Evolutionary conservation across 64 coral and sea anemone species (phyloP).

Genomic region (Pachyseris speciosa): DNA sequence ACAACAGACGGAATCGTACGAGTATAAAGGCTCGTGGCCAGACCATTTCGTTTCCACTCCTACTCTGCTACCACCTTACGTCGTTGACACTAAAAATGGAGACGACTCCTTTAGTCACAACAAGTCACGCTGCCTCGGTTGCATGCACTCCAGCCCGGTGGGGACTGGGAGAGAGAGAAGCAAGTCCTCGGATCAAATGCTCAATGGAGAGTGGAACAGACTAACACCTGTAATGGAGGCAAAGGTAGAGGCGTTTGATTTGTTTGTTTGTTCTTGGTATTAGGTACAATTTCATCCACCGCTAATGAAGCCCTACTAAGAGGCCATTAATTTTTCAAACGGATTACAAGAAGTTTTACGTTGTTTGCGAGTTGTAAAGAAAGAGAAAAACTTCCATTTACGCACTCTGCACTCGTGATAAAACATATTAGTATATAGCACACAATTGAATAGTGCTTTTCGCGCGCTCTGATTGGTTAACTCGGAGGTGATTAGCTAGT

Average conservation of each 20-base stretch:
- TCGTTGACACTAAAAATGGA: constrained; percentile 14
- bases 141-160: constrained; percentile 76
- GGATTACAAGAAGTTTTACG: too few species aligned
- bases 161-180: constrained; percentile 78
- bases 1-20: constrained; percentile 73
- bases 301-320: too few species aligned
- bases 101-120: constrained; percentile 59
- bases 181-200: constrained; percentile 57
- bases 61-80: not conserved
- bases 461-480: too few species aligned
- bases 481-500: too few species aligned
- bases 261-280: not conserved
- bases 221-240: constrained; percentile 12
- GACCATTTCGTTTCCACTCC: constrained; percentile 86
- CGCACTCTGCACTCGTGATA: too few species aligned
- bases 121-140: constrained; percentile 69
- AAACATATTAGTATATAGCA: too few species aligned
- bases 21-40: constrained; percentile 95
- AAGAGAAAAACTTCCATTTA: too few species aligned
- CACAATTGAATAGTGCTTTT: too few species aligned
- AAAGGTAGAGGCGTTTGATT: not conserved
- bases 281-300: not conserved
- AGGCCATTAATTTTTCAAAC: too few species aligned
- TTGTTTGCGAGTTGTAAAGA: too few species aligned
- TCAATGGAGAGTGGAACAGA: constrained; percentile 42